Conservation (phyloP, 2,113 vertebrate species). For the Bufo bufo region DNA sequence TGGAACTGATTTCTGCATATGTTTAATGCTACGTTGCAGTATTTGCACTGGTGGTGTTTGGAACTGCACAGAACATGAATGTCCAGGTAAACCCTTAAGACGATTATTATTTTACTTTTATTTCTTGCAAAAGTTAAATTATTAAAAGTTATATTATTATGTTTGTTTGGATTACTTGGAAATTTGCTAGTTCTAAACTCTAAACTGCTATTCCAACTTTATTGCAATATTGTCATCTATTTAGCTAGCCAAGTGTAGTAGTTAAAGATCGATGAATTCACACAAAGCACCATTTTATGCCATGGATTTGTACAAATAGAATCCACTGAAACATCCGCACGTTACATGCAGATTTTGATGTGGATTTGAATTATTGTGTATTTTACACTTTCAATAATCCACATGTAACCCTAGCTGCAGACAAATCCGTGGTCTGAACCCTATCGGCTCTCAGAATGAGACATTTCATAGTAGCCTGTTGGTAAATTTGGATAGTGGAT, state of each 20-base stretch:
- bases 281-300: too few species aligned
- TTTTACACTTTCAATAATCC: too few species aligned
- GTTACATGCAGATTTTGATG: too few species aligned
- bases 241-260: not conserved
- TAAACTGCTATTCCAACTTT: not conserved
- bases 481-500: too few species aligned
- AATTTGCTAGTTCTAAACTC: not conserved
- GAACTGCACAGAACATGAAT: conserved; percentile 97
- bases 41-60: conserved; percentile 89
- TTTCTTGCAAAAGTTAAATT: not conserved
- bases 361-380: too few species aligned
- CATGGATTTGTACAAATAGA: too few species aligned
- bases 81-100: conserved; percentile 81
- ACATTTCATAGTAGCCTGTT: too few species aligned
- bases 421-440: too few species aligned
- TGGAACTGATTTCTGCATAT: not conserved
- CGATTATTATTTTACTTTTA: not conserved
- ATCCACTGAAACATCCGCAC: too few species aligned
- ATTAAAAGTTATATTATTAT: not conserved
- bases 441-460: too few species aligned
- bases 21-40: conserved; percentile 67
- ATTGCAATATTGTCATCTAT: not conserved
- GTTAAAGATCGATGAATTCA: too few species aligned
- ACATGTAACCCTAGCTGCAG: too few species aligned
- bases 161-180: not conserved